Evolutionary conservation across 2,113 vertebrate species (phyloP).

Genomic region (Sisor rabdophorus): DNA sequence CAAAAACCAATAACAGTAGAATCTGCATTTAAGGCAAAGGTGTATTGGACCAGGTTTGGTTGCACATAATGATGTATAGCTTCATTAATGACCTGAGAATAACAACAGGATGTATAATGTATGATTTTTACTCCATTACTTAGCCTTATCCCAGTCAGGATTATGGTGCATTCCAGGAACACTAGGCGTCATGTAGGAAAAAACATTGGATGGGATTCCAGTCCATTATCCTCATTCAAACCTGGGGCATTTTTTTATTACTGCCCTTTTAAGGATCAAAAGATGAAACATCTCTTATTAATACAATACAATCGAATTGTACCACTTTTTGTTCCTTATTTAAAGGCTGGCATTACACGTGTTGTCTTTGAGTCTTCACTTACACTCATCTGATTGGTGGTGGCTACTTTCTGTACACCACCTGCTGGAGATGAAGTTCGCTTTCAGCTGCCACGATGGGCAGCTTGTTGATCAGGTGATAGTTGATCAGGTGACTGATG

Average conservation of each 20-base stretch:
- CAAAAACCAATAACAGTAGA: conserved; percentile 41
- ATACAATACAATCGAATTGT: not conserved
- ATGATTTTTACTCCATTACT: not conserved
- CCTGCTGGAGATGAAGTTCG: conserved; percentile 88
- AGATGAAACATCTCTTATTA: not conserved
- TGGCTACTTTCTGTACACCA: conserved; percentile 79
- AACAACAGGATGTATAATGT: not conserved
- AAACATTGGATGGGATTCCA: not conserved
- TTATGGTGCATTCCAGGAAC: not conserved
- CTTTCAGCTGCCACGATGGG: conserved; percentile 93
- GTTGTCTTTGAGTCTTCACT: not conserved
- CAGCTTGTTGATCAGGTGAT: conserved; percentile 88
- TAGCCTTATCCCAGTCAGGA: not conserved
- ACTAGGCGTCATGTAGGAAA: not conserved
- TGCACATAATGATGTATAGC: conserved; percentile 18
- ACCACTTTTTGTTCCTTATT: not conserved
- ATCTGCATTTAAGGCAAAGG: conserved; percentile 46
- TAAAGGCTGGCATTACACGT: not conserved
- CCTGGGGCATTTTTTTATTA: not conserved
- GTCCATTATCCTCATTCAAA: not conserved
- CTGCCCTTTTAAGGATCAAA: not conserved
- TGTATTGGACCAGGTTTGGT: conserved; percentile 27
- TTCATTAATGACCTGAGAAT: conserved; percentile 35
- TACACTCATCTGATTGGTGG: not conserved
- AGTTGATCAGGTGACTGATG: conserved; percentile 93